Evolutionary conservation across 2,888 invertebrate genomes (phyloP).

Genomic region (Nemoura dubitans): DNA sequence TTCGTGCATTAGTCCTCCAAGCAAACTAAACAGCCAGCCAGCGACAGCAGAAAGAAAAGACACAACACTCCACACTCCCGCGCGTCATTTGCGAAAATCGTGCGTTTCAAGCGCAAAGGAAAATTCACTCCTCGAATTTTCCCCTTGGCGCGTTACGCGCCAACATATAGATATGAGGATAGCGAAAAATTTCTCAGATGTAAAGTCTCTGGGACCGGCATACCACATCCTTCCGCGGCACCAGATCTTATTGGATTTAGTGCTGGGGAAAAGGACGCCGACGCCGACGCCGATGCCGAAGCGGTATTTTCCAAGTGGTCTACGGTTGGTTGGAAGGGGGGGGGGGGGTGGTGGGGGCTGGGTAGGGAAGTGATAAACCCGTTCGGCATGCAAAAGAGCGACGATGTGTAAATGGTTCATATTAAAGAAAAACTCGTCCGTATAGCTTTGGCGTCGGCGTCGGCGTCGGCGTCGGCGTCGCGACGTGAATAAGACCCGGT

Average conservation of each 20-base stretch:
- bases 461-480: no score
- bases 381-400: slow-evolving; percentile 22
- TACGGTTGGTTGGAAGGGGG: background rate
- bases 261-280: background rate
- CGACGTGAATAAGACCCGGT: no score
- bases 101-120: background rate
- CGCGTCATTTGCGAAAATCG: background rate
- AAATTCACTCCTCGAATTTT: background rate
- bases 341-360: background rate
- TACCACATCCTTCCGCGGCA: slow-evolving; percentile 16
- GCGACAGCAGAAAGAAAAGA: no score
- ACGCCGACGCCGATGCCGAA: background rate
- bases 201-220: background rate
- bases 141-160: background rate
- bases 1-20: no score
- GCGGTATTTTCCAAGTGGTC: background rate
- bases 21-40: no score
- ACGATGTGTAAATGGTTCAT: slow-evolving; percentile 20
- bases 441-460: background rate
- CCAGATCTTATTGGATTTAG: slow-evolving; percentile 22
- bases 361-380: background rate
- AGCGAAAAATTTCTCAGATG: background rate
- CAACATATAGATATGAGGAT: background rate
- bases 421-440: background rate
- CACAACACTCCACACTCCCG: background rate